Evolutionary conservation across 2,113 vertebrate genomes (phyloP).

Genomic region (Otis tarda): DNA sequence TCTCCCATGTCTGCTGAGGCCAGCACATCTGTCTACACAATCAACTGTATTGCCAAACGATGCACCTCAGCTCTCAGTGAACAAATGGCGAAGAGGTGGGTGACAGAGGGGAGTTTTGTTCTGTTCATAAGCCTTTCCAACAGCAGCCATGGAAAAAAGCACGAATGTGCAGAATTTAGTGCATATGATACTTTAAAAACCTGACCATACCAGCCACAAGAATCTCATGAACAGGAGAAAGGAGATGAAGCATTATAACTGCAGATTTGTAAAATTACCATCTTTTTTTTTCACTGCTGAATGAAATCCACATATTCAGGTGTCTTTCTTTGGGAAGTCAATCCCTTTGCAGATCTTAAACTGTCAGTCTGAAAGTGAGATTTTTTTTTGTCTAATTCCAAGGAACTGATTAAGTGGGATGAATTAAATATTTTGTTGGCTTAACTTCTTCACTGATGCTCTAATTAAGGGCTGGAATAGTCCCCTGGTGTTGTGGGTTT

Average conservation of each 20-base stretch:
- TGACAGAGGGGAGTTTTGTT: not conserved
- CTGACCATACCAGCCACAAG: not conserved
- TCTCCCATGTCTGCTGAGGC: not conserved
- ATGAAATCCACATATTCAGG: not conserved
- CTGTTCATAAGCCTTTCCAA: not conserved
- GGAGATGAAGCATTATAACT: not conserved
- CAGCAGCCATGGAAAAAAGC: not conserved
- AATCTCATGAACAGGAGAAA: not conserved
- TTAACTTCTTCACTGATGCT: not conserved
- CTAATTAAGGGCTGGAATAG: not conserved
- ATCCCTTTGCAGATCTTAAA: not conserved
- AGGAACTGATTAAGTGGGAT: not conserved
- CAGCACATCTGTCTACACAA: not conserved
- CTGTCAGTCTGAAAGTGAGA: not conserved
- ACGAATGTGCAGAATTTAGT: not conserved
- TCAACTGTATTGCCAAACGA: not conserved
- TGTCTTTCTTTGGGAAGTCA: not conserved
- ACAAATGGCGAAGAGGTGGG: not conserved
- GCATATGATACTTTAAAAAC: not conserved
- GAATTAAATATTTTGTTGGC: not conserved
- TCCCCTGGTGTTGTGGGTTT: not conserved
- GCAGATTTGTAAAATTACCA: not conserved
- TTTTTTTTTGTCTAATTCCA: not conserved
- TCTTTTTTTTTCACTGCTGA: not conserved
- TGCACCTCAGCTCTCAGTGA: not conserved